A percentile compares a stretch with the other conserved stretches of the same genome.
These are phyloP conservation scores for Limnothrissa miodon DNA, from an alignment of 2,113 vertebrate species.

Conservation along the genomic window DNA sequence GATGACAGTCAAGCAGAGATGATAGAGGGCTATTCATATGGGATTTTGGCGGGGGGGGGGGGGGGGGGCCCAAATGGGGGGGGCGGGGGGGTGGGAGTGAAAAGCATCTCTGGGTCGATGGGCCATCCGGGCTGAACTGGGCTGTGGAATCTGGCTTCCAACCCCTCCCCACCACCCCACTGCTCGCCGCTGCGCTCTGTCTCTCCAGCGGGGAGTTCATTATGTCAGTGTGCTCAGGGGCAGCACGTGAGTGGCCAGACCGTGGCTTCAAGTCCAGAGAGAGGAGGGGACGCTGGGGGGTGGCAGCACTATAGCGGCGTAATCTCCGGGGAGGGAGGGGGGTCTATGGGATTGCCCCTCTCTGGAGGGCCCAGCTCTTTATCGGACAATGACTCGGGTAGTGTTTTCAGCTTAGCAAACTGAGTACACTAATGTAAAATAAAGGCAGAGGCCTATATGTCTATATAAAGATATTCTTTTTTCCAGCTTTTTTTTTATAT, in stretches of 20 bases:
- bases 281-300: conserved; percentile 21
- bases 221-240: conserved; percentile 53
- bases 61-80: neutral
- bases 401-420: neutral
- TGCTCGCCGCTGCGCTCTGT: conserved; percentile 45
- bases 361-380: neutral
- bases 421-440: neutral
- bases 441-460: neutral
- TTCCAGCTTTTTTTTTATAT: neutral
- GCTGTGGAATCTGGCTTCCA: neutral
- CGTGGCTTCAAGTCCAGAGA: conserved; percentile 42
- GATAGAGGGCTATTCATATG: conserved; percentile 50
- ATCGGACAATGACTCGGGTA: neutral
- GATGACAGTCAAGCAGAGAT: conserved; percentile 41
- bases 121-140: conserved; percentile 18
- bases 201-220: conserved; percentile 61
- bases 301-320: conserved; percentile 7
- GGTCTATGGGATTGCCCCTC: conserved; percentile 24
- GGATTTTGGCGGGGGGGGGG: neutral
- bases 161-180: neutral
- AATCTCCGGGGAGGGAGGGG: conserved; percentile 31
- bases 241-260: conserved; percentile 53
- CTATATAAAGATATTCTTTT: neutral
- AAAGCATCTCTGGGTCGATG: neutral
- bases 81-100: conserved; percentile 1